Percentiles rank a stretch among this genome's conserved stretches.
Conservation (phyloP, 2,797 vertebrate species). For the Coracias cyanogaster region DNA sequence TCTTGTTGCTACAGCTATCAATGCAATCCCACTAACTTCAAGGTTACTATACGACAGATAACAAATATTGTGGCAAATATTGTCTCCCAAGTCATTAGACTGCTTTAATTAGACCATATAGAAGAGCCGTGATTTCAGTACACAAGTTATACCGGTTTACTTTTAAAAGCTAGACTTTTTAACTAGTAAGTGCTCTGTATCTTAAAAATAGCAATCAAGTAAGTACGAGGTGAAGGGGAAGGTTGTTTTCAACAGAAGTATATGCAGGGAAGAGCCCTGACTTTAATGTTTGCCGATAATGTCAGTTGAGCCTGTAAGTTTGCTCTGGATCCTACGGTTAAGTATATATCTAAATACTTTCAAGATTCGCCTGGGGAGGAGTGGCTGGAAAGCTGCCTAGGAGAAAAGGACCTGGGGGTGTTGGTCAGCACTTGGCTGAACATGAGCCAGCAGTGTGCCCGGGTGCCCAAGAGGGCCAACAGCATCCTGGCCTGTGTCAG, state of each 20-base stretch:
- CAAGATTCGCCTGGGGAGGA: background rate
- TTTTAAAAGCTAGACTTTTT: background rate
- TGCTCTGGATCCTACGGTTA: background rate
- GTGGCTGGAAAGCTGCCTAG: too few species aligned
- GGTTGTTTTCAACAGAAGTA: background rate
- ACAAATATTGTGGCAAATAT: background rate
- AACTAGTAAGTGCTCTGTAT: background rate
- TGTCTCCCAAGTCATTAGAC: background rate
- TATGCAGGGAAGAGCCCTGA: background rate
- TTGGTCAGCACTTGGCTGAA: too few species aligned
- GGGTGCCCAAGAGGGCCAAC: too few species aligned
- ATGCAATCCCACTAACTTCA: background rate
- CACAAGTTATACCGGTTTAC: background rate
- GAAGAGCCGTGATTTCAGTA: background rate
- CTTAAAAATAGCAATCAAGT: background rate
- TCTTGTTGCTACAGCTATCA: background rate
- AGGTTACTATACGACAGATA: background rate
- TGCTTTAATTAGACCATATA: background rate
- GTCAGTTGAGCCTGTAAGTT: background rate
- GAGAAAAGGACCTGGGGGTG: too few species aligned
- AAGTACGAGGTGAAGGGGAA: accelerated
- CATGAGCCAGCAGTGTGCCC: too few species aligned
- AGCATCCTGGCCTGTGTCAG: too few species aligned
- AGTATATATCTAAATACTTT: background rate
- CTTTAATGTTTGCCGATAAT: background rate